These are phyloP conservation scores for Drosophila kokeensis DNA, from an alignment of 2,888 invertebrate genomes.

Conservation along the genomic window DNA sequence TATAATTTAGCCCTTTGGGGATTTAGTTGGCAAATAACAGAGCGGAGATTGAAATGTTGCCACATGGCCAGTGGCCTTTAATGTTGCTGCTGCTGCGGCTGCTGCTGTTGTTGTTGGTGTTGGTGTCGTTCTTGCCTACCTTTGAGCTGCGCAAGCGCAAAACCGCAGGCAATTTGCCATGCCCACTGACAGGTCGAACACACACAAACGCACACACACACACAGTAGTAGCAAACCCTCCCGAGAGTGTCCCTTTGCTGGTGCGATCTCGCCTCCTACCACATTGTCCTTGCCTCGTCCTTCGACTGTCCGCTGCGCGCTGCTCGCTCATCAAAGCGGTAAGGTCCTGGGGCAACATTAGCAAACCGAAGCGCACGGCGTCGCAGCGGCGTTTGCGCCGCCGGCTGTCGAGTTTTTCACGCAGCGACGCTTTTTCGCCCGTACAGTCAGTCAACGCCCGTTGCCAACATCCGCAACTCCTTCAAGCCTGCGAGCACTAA, in stretches of 20 bases:
- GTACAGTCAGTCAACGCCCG: constrained; percentile 68
- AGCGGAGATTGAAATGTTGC: constrained; percentile 60
- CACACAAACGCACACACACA: constrained; percentile 11
- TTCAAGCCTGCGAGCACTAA: constrained; percentile 52
- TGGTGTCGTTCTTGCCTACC: constrained; percentile 19
- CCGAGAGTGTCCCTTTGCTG: constrained; percentile 35
- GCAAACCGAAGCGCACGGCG: constrained; percentile 76
- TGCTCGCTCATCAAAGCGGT: constrained; percentile 75
- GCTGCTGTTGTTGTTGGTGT: constrained; percentile 21
- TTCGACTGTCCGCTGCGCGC: constrained; percentile 41
- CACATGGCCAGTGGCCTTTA: constrained; percentile 39
- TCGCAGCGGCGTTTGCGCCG: constrained; percentile 48
- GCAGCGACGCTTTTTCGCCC: constrained; percentile 76
- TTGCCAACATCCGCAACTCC: constrained; percentile 70
- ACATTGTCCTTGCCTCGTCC: constrained; percentile 48
- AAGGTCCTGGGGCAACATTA: constrained; percentile 76
- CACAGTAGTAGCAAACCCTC: neutral
- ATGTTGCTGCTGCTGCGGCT: constrained; percentile 3
- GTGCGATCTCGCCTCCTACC: constrained; percentile 54
- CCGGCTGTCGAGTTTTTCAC: constrained; percentile 68
- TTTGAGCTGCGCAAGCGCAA: constrained; percentile 71
- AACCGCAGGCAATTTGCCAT: constrained; percentile 66
- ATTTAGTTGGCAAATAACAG: constrained; percentile 51
- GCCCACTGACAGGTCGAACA: constrained; percentile 43
- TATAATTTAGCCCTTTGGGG: constrained; percentile 38